Percentiles rank a stretch among this genome's conserved stretches.
phyloP scores from a whole-genome alignment of 2,888 invertebrate genomes.

The Boloria selene region DNA sequence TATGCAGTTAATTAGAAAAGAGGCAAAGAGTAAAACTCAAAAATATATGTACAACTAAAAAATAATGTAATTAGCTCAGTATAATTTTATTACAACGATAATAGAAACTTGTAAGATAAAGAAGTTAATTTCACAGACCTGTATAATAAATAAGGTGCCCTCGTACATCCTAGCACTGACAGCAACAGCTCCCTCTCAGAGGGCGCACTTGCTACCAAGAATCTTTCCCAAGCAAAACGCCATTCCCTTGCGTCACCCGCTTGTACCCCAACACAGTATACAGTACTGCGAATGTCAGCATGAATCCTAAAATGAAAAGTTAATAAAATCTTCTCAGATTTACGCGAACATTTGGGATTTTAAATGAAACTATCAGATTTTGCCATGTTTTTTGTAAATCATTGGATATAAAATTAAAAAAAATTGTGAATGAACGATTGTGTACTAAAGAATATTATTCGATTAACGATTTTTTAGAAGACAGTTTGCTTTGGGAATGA shows the following conservation, averaged over 20 bases:
- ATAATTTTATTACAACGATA: too few relatives aligned
- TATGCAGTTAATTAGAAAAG: too few relatives aligned
- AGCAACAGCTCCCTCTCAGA: constrained; percentile 91
- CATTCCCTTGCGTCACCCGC: constrained; percentile 93
- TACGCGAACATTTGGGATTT: neutral
- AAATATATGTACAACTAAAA: too few relatives aligned
- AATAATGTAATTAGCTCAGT: too few relatives aligned
- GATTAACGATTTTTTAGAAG: too few relatives aligned
- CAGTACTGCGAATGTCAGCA: constrained; percentile 90
- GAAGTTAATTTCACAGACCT: constrained; percentile 57
- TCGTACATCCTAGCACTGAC: constrained; percentile 90
- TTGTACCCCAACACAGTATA: constrained; percentile 93
- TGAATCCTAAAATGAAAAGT: constrained; percentile 85
- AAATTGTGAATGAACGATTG: too few relatives aligned
- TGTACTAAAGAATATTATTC: too few relatives aligned
- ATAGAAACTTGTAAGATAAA: too few relatives aligned
- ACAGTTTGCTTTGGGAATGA: too few relatives aligned
- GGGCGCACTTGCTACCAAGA: constrained; percentile 88
- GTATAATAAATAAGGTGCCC: constrained; percentile 91
- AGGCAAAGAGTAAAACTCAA: too few relatives aligned
- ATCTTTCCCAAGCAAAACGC: constrained; percentile 93
- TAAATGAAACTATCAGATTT: neutral
- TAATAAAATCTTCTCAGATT: neutral
- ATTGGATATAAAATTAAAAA: too few relatives aligned
- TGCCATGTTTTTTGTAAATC: neutral